Base-by-base conservation (phyloP, 1,140 invertebrate species). In the Matsumurasca onukii region DNA sequence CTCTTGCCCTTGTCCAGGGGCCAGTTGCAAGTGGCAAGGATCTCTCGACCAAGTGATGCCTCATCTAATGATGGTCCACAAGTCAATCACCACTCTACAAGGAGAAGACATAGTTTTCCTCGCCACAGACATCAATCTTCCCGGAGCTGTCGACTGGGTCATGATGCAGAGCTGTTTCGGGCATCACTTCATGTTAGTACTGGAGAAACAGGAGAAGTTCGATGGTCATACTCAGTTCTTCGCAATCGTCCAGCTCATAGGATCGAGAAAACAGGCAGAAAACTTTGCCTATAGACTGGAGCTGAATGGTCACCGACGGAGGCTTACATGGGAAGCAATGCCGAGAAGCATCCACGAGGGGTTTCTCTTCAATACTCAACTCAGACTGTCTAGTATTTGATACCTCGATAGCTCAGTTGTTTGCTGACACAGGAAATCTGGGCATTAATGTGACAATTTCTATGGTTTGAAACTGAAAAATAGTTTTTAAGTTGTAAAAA, bases 91-190 rank as follows among this genome's bases (percentile, higher is more conserved):
- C 2, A 99, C 98, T 49, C 83, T 99, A 72, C 91, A 94, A 85
- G 89, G 91, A 17, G 98, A 99, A 82, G 98, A 99, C 78, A 99
- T 99, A 76, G 98, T 99, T 48, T 99, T 99, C 80, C 83, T 99
- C 72, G 98, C 98, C 1, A 99, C 98, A 49, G 98, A 99, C 82
- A 99, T 99, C 63, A 99, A 99, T 82, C 85, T 99, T 70, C 97
- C 97, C 57, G 98, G 98, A 69, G 98, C 98, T 67, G 98, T 99
- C 1, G 98, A 99, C 79, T 99, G 98, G 98, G 98, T 99, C 0
- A 99, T 99, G 98, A 99, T 99, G 97, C 98, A 99, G 79, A 97
- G 95, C 12, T 99, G 98, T 82, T 99, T 98, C 80, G 94, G 94
- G 66, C 95, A 98, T 78, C 93, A 99, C 81, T 99, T 99, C 79